Evolutionary conservation across 1,140 invertebrate species (phyloP), one percentile per base, ranked within the genome.

Genomic region (Rhagoletis zephyria): DNA sequence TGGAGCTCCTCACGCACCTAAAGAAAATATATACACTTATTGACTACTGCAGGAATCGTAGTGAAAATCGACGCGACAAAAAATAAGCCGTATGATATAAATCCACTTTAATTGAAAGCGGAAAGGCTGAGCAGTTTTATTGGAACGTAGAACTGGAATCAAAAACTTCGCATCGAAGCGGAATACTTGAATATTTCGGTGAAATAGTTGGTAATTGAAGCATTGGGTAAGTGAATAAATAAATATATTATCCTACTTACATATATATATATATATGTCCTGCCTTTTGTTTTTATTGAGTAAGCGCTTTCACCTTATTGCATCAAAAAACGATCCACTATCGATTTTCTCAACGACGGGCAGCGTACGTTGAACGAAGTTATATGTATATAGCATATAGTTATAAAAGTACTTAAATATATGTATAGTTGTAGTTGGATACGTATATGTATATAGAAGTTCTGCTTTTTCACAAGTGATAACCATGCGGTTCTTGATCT

Each of bases 161-260:
- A 81, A 81, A 42, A 51, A 81, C 74, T 81, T 81, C 74, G 74
- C 74, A 81, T 81, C 74, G 74, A 81, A 81, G 74, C 74, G 45
- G 74, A 56, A 81, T 16, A 19, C n/a, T 30, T 12, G 12, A 67
- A 77, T 81, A 81, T 81, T 81, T 81, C 74, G 56, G 74, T 81
- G 74, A 81, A 81, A 81, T 81, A 81, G 74, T 51, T n/a, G 7
- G 16, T 48, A 81, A 81, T 51, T 56, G 19, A 7, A 81, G 56
- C 51, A 42, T 81, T 56, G 30, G 74, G 74, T 81, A 81, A 81
- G 48, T 81, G 0, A 30, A 30, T 30, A 30, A 30, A 30, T 30
- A 30, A 30, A 30, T 30, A 30, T 30, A 30, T 30, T 30, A 30
- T 30, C 30, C 30, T 30, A 30, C 30, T 30, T 30, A 30, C 30